Evolutionary conservation across 2,113 vertebrate species (phyloP), one percentile per base, ranked within the genome.

Genomic region (Okapia johnstoni): DNA sequence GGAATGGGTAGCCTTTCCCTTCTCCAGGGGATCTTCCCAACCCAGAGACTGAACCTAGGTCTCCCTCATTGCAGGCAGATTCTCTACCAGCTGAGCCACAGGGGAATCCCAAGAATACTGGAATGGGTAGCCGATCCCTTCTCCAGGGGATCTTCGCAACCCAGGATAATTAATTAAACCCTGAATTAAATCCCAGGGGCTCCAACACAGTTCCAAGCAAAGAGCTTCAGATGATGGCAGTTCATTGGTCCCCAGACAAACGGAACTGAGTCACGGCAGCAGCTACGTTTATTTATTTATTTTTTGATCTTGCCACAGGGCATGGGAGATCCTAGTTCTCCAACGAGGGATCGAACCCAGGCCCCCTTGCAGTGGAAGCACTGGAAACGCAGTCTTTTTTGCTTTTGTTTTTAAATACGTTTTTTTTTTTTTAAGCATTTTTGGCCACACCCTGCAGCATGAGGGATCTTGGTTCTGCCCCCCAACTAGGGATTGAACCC

Each of bases 231-330:
- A 16, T 6, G 23, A 28, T 0, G 13, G 8, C n/a, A 40, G 76
- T 36, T 6, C n/a, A 11, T 19, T 11, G 77, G 48, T 17, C 50
- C 58, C 66, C 21, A 1, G 30, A 8, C 77, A 33, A 21, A 13
- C 10, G 40, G 60, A 0, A 1, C 70, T 9, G 52, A 36, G 77
- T 13, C 2, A 0, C 28, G 1, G 40, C 30, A 10, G 19, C 7
- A 2, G 12, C 52, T 0, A 21, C 25, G 33, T 28, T 66, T 8
- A 33, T 43, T 23, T 70, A 19, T 70, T n/a, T 23, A 11, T 70
- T 43, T 76, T 43, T 43, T 76, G 12, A 26, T 43, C 21, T 25
- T 26, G 21, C 70, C 70, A 76, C 70, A 40, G 70, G 36, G 5
- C 70, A 43, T 26, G 70, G 14, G 36, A 43, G 36, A 76, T 76